Base-by-base conservation (phyloP, 2,113 vertebrate genomes). In the Chauna torquata region DNA sequence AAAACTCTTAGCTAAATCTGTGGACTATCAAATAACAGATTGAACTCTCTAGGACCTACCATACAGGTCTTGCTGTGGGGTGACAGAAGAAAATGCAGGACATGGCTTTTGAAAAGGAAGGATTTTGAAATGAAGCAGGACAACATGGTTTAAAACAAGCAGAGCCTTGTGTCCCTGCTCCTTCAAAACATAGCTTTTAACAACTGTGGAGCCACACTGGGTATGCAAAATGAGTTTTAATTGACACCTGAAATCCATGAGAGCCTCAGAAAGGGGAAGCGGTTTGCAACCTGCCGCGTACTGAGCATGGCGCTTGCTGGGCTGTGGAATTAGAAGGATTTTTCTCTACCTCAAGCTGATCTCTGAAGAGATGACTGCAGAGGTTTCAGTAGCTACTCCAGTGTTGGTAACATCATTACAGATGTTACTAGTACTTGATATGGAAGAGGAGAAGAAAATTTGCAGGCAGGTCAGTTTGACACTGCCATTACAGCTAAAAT, bases 161-260 rank as follows among this genome's bases (percentile, higher is more conserved):
- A 72, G 58, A 59, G 17, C 38, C 20, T 69, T 62, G 25, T 16
- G 32, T 19, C 11, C 16, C 76, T 27, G 9, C 45, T 54, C 34
- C 54, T 75, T 61, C 24, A 28, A 52, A 65, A 58, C 27, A 66
- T 25, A 10, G 52, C 36, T 38, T 32, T 52, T 34, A 45, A 50
- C 54, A 36, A 6, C 13, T 38, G 13, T 23, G 0, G 28, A 62
- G 49, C 65, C 9, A 13, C 30, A 47, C 9, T 11, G 3, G 6
- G 4, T 32, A 25, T 30, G 42, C 65, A 15, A 36, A 36, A n/a
- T 30, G n/a, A 23, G 0, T 45, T 54, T 34, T 2, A 0, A n/a
- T 8, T 23, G 40, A 30, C 50, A 72, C 4, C 28, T 11, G 58
- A 57, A n/a, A 47, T 1, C 4, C 2, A 0, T 1, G 34, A 19